These are phyloP conservation scores for Campylomormyrus tamandua DNA, from an alignment of 2,113 vertebrate species.

Conservation along the genomic window DNA sequence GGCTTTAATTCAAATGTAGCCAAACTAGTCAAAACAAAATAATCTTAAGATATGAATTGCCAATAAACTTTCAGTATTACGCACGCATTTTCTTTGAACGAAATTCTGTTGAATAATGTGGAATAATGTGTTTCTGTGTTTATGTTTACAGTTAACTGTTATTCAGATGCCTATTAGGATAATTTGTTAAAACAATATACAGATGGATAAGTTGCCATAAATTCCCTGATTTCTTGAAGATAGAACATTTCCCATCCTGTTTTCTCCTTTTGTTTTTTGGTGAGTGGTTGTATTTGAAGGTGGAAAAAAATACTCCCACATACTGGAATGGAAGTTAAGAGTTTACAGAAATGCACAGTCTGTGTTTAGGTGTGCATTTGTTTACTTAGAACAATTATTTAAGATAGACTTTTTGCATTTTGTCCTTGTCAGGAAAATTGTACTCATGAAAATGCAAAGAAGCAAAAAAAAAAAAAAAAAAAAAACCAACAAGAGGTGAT, in stretches of 20 bases:
- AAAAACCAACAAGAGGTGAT: not conserved
- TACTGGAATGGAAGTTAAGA: conserved; percentile 5
- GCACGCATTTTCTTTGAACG: not conserved
- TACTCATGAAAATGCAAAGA: not conserved
- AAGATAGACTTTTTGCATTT: not conserved
- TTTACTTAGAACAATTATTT: not conserved
- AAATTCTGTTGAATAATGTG: not conserved
- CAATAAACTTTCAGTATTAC: conserved; percentile 38
- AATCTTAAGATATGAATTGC: conserved; percentile 53
- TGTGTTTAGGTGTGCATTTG: not conserved
- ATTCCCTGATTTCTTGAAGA: not conserved
- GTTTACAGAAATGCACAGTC: not conserved
- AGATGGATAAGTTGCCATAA: not conserved
- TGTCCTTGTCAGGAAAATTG: not conserved
- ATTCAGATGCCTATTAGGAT: not conserved
- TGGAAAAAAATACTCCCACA: not conserved
- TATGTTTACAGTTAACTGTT: conserved; percentile 12
- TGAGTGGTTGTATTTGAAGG: not conserved
- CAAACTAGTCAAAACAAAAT: conserved; percentile 39
- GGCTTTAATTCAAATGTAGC: conserved; percentile 33
- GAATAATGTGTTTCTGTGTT: not conserved
- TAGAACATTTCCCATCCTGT: not conserved
- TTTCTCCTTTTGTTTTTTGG: not conserved
- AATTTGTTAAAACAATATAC: not conserved
- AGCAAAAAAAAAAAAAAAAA: not conserved